These are phyloP conservation scores for Hypomesus transpacificus DNA, from an alignment of 2,113 vertebrate genomes.

Conservation along the genomic window DNA sequence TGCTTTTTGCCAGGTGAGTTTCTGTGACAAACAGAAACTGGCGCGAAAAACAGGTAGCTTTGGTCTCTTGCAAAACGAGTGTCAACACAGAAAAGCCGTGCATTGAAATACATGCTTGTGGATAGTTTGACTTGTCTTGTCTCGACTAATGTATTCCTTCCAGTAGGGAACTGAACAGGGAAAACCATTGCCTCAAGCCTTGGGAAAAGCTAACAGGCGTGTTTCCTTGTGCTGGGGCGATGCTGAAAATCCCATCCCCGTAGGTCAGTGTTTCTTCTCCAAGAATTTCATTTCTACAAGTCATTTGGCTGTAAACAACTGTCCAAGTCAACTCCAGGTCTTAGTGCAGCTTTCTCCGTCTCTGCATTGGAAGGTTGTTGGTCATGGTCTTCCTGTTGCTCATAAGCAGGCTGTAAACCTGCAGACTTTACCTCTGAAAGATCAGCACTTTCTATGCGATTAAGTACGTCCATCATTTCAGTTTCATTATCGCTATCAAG, in stretches of 20 bases:
- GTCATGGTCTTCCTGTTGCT: too few species aligned
- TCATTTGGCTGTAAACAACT: too few species aligned
- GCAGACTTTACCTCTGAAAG: too few species aligned
- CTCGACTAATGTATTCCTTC: slow-evolving; percentile 6
- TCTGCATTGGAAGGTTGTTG: too few species aligned
- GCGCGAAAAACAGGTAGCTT: background rate
- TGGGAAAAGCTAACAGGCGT: background rate
- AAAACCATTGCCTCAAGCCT: background rate
- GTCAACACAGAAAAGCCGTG: background rate
- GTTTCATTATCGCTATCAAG: too few species aligned
- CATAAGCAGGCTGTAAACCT: too few species aligned
- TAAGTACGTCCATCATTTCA: too few species aligned
- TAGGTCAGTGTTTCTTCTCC: background rate
- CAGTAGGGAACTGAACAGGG: background rate
- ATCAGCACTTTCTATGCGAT: too few species aligned
- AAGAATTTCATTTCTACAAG: too few species aligned
- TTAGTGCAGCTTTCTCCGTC: too few species aligned
- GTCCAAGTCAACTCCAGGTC: too few species aligned
- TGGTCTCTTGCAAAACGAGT: slow-evolving; percentile 3
- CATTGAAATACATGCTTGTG: slow-evolving; percentile 1
- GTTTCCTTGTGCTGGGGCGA: background rate
- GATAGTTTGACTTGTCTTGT: background rate
- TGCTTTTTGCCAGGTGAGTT: background rate
- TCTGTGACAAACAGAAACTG: background rate
- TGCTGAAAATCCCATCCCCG: background rate